Base-by-base conservation (phyloP, 2,113 vertebrate genomes). In the Cyphomyrus plagiostoma region DNA sequence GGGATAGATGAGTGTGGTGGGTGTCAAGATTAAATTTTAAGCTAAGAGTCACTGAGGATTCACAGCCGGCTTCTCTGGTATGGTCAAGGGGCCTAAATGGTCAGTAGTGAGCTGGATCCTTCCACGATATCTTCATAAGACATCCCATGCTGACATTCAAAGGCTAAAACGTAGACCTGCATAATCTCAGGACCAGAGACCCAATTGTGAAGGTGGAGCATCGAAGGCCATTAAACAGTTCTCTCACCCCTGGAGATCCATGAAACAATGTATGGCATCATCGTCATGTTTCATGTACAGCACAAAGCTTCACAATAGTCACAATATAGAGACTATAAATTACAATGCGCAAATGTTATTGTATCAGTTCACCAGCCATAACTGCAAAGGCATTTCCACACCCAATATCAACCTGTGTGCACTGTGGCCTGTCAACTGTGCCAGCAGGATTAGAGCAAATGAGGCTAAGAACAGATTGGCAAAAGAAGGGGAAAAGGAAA, bases 111-210 rank as follows among this genome's bases (percentile, higher is more conserved):
- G 93, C 91, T 93, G 91, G 56, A 93, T 93, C 90, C 90, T 90
- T 91, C 93, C 39, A 70, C 91, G 90, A 91, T 58, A 15, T 82
- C 85, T 70, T 39, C 53, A 93, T 91, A 92, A 96, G 96, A 97
- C 95, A 97, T 96, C 94, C 94, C 92, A 93, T 93, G 94, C 95
- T 96, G 96, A 95, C 95, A 95, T 95, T 93, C 93, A 94, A 94
- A 96, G 95, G 96, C 96, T 97, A 97, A 35, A 96, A 96, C 94
- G 93, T 94, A 93, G 92, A 95, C 93, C 91, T 91, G 91, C 86
- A 92, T 94, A 93, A 94, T 93, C n/a, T 45, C 39, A 82, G 77
- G 35, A 0, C 70, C 52, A 77, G 53, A 15, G 46, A 89, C 26
- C 45, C 13, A 56, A 42, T 52, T 56, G n/a, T 48, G 52, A 7